phyloP scores from a whole-genome alignment of 2,113 vertebrate genomes.

The Eleginops maclovinus region DNA sequence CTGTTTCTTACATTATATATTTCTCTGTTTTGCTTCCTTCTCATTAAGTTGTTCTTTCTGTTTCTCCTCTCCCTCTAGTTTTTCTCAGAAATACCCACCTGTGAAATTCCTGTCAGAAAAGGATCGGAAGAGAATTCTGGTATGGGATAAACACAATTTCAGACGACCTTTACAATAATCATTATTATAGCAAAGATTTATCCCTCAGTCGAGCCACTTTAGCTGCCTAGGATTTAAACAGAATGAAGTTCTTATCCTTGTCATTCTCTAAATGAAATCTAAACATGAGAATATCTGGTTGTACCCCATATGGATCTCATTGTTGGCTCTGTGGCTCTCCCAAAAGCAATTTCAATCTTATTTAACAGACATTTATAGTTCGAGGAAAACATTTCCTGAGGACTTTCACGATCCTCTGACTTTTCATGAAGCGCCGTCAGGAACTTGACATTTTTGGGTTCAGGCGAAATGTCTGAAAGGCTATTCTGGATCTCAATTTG shows the following conservation, averaged over 20 bases:
- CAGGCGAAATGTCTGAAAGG: too few species aligned
- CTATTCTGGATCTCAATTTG: too few species aligned
- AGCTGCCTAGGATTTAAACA: not conserved
- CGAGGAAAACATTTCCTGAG: not conserved
- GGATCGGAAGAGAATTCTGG: slow-evolving; percentile 98
- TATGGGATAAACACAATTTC: slow-evolving; percentile 76
- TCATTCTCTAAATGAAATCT: not conserved
- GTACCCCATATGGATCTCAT: not conserved
- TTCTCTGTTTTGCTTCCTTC: not conserved
- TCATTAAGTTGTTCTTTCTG: not conserved
- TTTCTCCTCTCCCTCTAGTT: slow-evolving; percentile 79
- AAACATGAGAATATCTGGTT: not conserved
- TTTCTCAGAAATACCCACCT: slow-evolving; percentile 97
- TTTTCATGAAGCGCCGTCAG: not conserved
- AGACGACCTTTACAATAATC: not conserved
- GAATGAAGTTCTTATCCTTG: not conserved
- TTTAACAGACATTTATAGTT: not conserved
- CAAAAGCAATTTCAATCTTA: too few species aligned
- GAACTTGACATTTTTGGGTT: not conserved
- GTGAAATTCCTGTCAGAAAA: slow-evolving; percentile 99
- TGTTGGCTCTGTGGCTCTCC: not conserved
- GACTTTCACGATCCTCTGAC: not conserved
- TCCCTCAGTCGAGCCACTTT: not conserved
- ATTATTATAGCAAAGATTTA: not conserved
- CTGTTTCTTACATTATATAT: not conserved